These are phyloP conservation scores for Labeo rohita DNA, from an alignment of 2,113 vertebrate genomes.

Conservation along the genomic window DNA sequence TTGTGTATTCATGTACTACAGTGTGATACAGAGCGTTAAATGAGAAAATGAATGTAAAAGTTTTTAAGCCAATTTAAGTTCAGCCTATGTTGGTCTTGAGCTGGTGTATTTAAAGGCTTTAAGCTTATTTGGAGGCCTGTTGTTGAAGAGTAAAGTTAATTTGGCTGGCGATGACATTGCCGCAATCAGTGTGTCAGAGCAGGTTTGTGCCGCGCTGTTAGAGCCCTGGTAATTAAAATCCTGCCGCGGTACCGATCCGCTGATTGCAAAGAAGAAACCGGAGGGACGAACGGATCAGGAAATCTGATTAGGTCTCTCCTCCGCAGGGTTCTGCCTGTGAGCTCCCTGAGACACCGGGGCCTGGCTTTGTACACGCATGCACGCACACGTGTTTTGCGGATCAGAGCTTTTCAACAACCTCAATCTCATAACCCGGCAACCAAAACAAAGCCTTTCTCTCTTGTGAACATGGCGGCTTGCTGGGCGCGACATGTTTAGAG, in stretches of 20 bases:
- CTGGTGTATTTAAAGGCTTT: conserved; percentile 12
- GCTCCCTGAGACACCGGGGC: conserved; percentile 35
- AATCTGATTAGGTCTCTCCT: conserved; percentile 67
- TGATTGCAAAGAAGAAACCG: conserved; percentile 70
- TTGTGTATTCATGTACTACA: conserved; percentile 25
- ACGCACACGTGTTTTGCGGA: conserved; percentile 47
- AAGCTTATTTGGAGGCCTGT: background rate
- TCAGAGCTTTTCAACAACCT: conserved; percentile 53
- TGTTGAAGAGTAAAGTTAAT: conserved; percentile 20
- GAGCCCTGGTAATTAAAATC: conserved; percentile 74
- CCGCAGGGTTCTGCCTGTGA: conserved; percentile 47
- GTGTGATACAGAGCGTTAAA: conserved; percentile 27
- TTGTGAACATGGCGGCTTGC: conserved; percentile 40
- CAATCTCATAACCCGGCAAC: conserved; percentile 56
- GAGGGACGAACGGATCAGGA: conserved; percentile 64
- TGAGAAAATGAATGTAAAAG: conserved; percentile 34
- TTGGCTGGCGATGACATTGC: conserved; percentile 67
- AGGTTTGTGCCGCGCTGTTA: conserved; percentile 44
- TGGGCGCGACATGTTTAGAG: conserved; percentile 33
- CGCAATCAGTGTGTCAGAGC: conserved; percentile 62
- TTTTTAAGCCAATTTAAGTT: conserved; percentile 40
- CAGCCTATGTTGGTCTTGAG: background rate
- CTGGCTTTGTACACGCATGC: conserved; percentile 30
- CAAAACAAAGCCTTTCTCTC: conserved; percentile 56
- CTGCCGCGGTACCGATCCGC: conserved; percentile 70